Conservation (phyloP, 2,888 invertebrate species). For the Steinernema hermaphroditum region DNA sequence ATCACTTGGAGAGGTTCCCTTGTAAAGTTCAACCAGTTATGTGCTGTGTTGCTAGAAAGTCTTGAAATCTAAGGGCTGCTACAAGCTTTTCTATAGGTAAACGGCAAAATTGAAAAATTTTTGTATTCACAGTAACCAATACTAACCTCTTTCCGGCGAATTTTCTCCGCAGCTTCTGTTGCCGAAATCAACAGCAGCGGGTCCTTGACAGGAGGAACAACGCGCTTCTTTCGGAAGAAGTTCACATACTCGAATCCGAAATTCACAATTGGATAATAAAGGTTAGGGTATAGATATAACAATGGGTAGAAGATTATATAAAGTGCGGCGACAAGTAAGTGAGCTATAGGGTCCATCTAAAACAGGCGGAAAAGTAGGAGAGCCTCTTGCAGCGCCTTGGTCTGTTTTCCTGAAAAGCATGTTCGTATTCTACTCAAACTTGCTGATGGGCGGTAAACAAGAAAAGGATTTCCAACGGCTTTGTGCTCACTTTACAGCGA, state of each 20-base stretch:
- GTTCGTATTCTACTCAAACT: no score
- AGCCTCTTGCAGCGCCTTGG: no score
- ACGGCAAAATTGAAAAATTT: background rate
- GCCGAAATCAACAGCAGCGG: conserved; percentile 36
- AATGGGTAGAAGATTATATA: background rate
- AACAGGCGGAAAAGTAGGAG: background rate
- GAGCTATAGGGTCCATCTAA: background rate
- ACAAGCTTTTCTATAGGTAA: no score
- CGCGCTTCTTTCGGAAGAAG: background rate
- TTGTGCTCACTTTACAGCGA: no score
- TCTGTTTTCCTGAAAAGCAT: no score
- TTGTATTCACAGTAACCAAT: background rate
- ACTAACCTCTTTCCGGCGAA: conserved; percentile 41
- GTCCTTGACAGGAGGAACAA: background rate
- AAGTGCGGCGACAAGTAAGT: background rate
- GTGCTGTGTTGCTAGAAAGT: no score
- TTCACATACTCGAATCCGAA: background rate
- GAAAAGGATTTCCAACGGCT: no score
- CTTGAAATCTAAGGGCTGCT: no score
- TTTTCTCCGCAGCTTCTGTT: conserved; percentile 44
- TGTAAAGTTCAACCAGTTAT: no score
- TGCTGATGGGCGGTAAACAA: no score
- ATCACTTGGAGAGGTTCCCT: no score
- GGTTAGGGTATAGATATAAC: background rate
- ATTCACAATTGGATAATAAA: conserved; percentile 1